Percentiles rank a stretch among this genome's conserved stretches.
phyloP scores from a whole-genome alignment of 2,888 invertebrate species.

The Diadegma fenestrale region DNA sequence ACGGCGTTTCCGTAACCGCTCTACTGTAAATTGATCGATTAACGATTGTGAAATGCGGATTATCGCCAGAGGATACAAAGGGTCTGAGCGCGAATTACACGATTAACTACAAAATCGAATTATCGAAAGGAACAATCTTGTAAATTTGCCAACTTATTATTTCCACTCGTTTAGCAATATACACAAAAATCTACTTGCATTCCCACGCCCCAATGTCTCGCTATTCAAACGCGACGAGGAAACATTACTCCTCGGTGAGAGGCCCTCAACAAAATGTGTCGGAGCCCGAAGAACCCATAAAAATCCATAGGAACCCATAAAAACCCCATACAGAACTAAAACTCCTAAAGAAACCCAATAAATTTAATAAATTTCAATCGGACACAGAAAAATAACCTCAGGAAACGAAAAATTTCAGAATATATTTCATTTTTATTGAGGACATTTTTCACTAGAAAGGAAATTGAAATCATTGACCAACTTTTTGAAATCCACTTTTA shows the following conservation, averaged over 20 bases:
- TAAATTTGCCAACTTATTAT: neutral
- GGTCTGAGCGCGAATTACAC: neutral
- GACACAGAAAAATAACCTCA: too few species aligned
- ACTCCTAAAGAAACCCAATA: too few species aligned
- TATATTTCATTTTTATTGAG: too few species aligned
- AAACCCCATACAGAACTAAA: too few species aligned
- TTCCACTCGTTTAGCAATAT: neutral
- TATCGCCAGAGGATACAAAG: neutral
- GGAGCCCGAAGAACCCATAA: too few species aligned
- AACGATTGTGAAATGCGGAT: constrained; percentile 30
- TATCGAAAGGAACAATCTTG: constrained; percentile 6
- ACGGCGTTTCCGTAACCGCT: constrained; percentile 28
- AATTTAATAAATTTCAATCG: too few species aligned
- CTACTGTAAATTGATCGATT: constrained; percentile 41
- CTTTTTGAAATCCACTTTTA: neutral
- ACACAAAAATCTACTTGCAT: neutral
- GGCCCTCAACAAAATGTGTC: neutral
- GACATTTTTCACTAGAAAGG: neutral
- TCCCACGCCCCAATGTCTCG: constrained; percentile 2
- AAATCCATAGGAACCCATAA: too few species aligned
- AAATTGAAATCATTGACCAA: neutral
- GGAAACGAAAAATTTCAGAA: too few species aligned
- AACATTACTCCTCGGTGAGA: neutral
- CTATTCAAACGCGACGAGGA: neutral
- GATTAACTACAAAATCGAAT: constrained; percentile 11